Conservation (phyloP, 2,797 vertebrate species). For the Esox lucius region DNA sequence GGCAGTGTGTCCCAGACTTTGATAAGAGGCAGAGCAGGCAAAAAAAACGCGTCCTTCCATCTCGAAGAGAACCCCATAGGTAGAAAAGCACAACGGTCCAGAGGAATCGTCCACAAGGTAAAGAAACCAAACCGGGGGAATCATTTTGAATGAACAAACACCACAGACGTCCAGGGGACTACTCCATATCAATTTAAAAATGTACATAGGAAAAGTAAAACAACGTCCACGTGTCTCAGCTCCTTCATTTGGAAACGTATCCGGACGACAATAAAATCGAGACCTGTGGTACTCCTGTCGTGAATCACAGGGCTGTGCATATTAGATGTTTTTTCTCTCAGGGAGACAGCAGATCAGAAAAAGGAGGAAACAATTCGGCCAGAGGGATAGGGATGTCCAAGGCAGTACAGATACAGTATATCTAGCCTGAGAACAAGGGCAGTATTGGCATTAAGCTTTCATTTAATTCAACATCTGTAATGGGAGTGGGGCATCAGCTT, state of each 20-base stretch:
- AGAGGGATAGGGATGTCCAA: neutral
- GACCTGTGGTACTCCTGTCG: neutral
- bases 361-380: neutral
- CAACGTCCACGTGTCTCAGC: neutral
- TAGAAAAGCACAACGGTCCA: neutral
- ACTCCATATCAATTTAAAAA: neutral
- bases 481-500: neutral
- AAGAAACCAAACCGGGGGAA: neutral
- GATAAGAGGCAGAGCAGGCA: neutral
- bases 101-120: neutral
- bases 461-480: neutral
- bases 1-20: slow-evolving; percentile 3
- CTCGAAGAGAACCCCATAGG: neutral
- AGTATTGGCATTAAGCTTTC: neutral
- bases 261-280: neutral
- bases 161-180: neutral
- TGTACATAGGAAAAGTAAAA: slow-evolving; percentile 4
- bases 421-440: slow-evolving; percentile 5
- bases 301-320: slow-evolving; percentile 5
- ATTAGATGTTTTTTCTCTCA: neutral
- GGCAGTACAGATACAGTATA: neutral
- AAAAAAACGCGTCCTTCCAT: neutral
- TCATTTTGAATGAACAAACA: neutral
- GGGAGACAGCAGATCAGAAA: neutral
- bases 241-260: neutral